Evolutionary conservation across 2,113 vertebrate species (phyloP).

Genomic region (Nanorana parkeri): DNA sequence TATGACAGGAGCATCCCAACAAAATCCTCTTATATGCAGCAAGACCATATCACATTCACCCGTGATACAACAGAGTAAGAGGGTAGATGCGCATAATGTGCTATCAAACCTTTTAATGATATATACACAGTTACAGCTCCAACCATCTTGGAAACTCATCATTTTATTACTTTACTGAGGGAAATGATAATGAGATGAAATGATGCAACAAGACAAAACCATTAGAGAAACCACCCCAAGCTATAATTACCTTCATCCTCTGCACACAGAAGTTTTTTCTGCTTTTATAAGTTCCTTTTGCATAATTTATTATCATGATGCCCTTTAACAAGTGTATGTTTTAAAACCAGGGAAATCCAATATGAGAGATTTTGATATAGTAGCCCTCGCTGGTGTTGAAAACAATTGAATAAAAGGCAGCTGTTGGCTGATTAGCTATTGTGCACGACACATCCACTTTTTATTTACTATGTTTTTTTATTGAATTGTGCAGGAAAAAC

Average conservation of each 20-base stretch:
- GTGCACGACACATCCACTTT: no score
- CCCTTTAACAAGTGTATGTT: no score
- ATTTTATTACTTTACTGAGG: slow-evolving; percentile 64
- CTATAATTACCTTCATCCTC: slow-evolving; percentile 3
- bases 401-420: no score
- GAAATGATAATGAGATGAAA: slow-evolving; percentile 58
- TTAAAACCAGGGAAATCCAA: no score
- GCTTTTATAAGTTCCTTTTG: slow-evolving; percentile 26
- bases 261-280: neutral
- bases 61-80: slow-evolving; percentile 15
- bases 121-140: slow-evolving; percentile 21
- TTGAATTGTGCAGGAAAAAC: no score
- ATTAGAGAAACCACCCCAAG: slow-evolving; percentile 10
- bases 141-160: slow-evolving; percentile 59
- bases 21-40: slow-evolving; percentile 71
- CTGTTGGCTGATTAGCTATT: no score
- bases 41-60: slow-evolving; percentile 52
- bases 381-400: no score
- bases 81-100: neutral
- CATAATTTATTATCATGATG: slow-evolving; percentile 37
- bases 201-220: slow-evolving; percentile 14
- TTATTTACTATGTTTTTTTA: no score
- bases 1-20: slow-evolving; percentile 74
- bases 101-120: slow-evolving; percentile 13
- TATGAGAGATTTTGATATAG: no score